Evolutionary conservation across 2,797 vertebrate species (phyloP).

Genomic region (Diplodus puntazzo): DNA sequence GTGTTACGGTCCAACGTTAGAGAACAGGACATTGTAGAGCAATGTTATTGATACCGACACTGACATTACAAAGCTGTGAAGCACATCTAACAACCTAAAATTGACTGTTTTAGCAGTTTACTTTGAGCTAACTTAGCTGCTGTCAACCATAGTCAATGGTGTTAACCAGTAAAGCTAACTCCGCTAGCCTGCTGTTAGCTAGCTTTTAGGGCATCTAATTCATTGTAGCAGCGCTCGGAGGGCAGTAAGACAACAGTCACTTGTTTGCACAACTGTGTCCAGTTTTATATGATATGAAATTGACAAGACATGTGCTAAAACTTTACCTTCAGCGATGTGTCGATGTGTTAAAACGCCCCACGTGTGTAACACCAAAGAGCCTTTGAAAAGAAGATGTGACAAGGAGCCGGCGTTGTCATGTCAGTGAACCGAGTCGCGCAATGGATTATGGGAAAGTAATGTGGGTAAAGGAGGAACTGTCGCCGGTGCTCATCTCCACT

Average conservation of each 20-base stretch:
- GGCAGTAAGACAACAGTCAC: neutral
- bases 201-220: neutral
- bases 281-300: accelerated
- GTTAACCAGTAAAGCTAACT: slow-evolving; percentile 50
- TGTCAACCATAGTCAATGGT: neutral
- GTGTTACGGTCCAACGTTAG: neutral
- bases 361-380: slow-evolving; percentile 63
- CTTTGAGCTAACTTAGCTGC: neutral
- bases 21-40: neutral
- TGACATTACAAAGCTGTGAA: neutral
- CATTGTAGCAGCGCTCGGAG: neutral
- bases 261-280: neutral
- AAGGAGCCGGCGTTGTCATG: neutral
- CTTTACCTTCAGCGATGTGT: slow-evolving; percentile 54
- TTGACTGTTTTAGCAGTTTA: neutral
- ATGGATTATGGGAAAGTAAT: slow-evolving; percentile 58
- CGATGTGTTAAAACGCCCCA: slow-evolving; percentile 40
- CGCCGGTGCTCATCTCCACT: neutral
- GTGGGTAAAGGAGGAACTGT: neutral
- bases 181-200: slow-evolving; percentile 46
- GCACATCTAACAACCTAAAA: neutral
- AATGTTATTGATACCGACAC: neutral
- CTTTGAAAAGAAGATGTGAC: slow-evolving; percentile 34
- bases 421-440: slow-evolving; percentile 21
- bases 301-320: neutral